Evolutionary conservation across 2,888 invertebrate species (phyloP).

Genomic region (Thymelicus sylvestris): DNA sequence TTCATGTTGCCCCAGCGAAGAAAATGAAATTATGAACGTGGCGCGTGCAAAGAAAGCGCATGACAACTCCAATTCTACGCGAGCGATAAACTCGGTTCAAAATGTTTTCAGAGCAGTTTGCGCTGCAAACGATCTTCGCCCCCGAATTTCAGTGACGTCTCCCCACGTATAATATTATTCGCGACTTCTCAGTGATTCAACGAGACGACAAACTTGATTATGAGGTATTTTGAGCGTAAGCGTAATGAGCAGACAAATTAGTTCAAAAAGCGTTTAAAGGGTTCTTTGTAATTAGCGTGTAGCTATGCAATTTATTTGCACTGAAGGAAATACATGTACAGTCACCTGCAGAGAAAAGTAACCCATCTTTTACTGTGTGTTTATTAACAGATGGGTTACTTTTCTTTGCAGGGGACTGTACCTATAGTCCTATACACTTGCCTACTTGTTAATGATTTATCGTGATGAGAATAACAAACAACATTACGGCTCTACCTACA

Average conservation of each 20-base stretch:
- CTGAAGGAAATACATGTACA: neutral
- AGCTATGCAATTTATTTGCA: neutral
- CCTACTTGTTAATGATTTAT: too few species aligned
- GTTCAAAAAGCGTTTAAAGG: constrained; percentile 13
- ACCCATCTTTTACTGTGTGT: too few species aligned
- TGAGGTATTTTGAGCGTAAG: constrained; percentile 23
- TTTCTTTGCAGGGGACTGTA: too few species aligned
- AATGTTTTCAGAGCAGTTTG: constrained; percentile 31
- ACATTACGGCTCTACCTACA: too few species aligned
- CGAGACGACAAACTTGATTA: constrained; percentile 26
- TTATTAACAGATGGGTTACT: too few species aligned
- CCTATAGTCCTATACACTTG: neutral
- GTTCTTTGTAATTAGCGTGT: constrained; percentile 9
- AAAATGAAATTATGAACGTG: constrained; percentile 79
- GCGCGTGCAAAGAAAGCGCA: constrained; percentile 75
- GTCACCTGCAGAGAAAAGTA: too few species aligned
- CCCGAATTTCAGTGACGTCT: constrained; percentile 20
- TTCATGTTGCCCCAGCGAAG: constrained; percentile 71
- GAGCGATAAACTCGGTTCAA: constrained; percentile 32
- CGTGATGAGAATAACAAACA: too few species aligned
- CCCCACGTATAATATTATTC: constrained; percentile 28
- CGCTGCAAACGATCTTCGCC: constrained; percentile 21
- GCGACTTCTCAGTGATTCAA: constrained; percentile 33
- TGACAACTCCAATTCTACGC: constrained; percentile 49
- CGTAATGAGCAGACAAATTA: constrained; percentile 20